Conservation (phyloP, 2,113 vertebrate genomes). For the Passer montanus region DNA sequence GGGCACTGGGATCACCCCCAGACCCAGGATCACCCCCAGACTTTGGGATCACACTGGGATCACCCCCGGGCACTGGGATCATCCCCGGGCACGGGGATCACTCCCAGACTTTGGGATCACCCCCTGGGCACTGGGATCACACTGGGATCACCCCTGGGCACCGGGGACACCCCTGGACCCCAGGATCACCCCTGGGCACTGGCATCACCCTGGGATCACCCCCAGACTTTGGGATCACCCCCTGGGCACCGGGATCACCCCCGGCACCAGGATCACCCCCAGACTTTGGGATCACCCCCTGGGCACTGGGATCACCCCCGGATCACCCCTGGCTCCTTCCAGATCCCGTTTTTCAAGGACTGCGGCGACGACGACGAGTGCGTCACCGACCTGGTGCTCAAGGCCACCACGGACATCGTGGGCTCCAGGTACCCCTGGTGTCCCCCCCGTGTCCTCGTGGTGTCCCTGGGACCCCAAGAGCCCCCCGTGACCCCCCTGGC, state of each 20-base stretch:
- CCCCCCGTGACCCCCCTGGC: not conserved
- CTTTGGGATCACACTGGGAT: no score
- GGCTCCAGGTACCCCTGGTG: constrained; percentile 80
- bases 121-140: no score
- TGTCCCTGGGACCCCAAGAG: not conserved
- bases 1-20: no score
- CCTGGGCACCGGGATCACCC: no score
- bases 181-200: rapidly evolving
- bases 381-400: constrained; percentile 84
- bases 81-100: no score
- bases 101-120: no score
- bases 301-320: rapidly evolving
- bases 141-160: no score
- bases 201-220: not conserved
- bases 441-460: not conserved
- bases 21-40: no score
- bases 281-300: rapidly evolving
- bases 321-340: not conserved
- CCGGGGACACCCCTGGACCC: rapidly evolving
- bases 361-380: constrained; percentile 93
- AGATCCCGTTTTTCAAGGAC: constrained; percentile 96
- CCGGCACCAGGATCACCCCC: no score
- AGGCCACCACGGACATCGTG: constrained; percentile 81
- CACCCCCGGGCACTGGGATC: no score
- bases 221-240: no score